These are phyloP conservation scores for Acanthaster planci DNA, from an alignment of 35 echinoderm and acorn worm genomes.

Conservation along the genomic window DNA sequence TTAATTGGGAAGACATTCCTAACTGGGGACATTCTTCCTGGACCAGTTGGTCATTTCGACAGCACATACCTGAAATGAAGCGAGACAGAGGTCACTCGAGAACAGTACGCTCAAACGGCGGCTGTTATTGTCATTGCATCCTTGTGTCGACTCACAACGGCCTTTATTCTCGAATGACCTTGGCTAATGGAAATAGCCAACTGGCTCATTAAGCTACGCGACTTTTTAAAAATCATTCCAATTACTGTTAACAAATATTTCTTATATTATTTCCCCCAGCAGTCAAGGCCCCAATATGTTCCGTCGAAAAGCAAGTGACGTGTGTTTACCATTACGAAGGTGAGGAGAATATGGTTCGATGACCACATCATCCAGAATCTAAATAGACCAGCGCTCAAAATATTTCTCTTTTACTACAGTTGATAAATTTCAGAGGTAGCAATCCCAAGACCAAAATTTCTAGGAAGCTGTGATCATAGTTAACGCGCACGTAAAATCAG, in stretches of 20 bases:
- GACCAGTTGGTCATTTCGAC: neutral
- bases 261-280: neutral
- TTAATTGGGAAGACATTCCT: neutral
- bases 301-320: neutral
- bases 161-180: too few relatives aligned
- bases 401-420: neutral
- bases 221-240: too few relatives aligned
- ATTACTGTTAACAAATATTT: neutral
- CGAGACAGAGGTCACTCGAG: neutral
- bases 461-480: too few relatives aligned
- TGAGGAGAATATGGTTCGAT: neutral
- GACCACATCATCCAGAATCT: neutral
- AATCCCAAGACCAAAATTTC: neutral
- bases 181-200: too few relatives aligned
- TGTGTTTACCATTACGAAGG: slow-evolving; percentile 1
- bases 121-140: neutral
- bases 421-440: neutral
- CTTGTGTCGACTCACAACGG: too few relatives aligned
- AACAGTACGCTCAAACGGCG: neutral
- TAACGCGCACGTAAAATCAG: neutral
- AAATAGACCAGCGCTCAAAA: neutral
- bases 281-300: neutral
- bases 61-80: neutral
- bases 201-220: too few relatives aligned
- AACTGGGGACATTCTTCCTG: neutral